phyloP scores from a whole-genome alignment of 2,113 vertebrate species.

The Ramphastos sulfuratus region DNA sequence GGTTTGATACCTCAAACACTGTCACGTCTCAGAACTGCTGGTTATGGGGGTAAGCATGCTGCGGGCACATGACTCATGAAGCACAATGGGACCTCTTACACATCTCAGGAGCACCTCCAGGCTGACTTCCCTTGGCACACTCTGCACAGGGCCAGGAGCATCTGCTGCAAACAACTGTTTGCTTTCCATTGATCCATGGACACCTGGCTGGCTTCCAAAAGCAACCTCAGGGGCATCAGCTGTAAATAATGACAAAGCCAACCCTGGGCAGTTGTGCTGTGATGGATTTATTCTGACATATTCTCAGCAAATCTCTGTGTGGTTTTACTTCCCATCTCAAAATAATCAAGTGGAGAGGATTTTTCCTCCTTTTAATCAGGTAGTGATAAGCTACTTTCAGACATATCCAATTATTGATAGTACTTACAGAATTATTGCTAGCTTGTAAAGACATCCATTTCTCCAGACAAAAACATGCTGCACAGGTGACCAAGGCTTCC shows the following conservation, averaged over 20 bases:
- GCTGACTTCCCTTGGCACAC: not conserved
- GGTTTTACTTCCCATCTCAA: not conserved
- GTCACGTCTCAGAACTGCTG: not conserved
- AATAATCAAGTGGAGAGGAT: not conserved
- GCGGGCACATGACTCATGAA: not conserved
- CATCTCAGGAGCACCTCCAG: not conserved
- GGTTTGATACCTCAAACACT: not conserved
- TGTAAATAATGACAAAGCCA: not conserved
- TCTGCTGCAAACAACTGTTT: not conserved
- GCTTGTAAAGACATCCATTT: not conserved
- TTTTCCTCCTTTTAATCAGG: not conserved
- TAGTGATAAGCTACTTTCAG: not conserved
- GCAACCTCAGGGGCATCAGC: not conserved
- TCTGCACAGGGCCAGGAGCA: not conserved
- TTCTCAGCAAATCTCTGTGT: not conserved
- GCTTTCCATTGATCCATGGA: not conserved
- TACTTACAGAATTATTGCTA: not conserved
- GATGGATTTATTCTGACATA: not conserved
- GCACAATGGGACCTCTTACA: not conserved
- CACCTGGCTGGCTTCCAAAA: not conserved
- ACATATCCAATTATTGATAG: not conserved
- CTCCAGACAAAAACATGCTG: not conserved
- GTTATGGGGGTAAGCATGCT: not conserved
- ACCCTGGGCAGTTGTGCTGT: not conserved
- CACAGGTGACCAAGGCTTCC: not conserved